A percentile compares a stretch with the other conserved stretches of the same genome.
phyloP scores from a whole-genome alignment of 2,113 vertebrate species.

The Rostratula benghalensis region DNA sequence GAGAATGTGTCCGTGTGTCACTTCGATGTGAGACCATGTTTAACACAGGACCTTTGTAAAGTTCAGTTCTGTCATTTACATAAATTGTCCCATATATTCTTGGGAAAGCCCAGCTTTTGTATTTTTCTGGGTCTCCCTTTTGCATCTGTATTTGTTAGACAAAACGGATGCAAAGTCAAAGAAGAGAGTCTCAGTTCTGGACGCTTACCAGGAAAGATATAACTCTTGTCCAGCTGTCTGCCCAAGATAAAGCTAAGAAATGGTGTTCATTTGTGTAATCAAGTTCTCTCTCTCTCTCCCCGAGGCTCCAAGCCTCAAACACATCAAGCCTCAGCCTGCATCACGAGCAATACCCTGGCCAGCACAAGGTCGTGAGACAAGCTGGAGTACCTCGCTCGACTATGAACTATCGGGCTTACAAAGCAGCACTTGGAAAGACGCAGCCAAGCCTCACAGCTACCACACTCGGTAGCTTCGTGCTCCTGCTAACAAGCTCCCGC shows the following conservation, averaged over 20 bases:
- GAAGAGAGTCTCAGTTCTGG: neutral
- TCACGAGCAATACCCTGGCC: neutral
- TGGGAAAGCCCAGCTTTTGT: neutral
- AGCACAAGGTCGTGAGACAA: neutral
- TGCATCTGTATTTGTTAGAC: neutral
- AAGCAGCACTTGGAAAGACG: neutral
- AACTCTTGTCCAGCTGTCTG: neutral
- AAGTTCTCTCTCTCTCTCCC: neutral
- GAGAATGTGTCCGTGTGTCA: neutral
- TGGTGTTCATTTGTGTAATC: neutral
- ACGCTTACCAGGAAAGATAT: neutral
- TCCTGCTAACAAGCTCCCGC: neutral
- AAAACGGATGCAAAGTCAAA: neutral
- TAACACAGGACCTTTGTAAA: fast-evolving
- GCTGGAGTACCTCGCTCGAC: neutral
- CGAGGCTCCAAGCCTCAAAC: neutral
- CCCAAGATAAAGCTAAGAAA: neutral
- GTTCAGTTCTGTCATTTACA: neutral
- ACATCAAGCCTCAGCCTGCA: neutral
- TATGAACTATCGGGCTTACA: neutral
- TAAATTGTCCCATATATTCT: neutral
- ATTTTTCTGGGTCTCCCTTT: neutral
- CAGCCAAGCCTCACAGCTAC: neutral
- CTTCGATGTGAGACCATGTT: fast-evolving
- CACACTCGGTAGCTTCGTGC: neutral